Percentiles rank a stretch among this genome's conserved stretches.
These are phyloP conservation scores for Pterocles orientalis DNA, from an alignment of 2,113 vertebrate species.

Conservation along the genomic window DNA sequence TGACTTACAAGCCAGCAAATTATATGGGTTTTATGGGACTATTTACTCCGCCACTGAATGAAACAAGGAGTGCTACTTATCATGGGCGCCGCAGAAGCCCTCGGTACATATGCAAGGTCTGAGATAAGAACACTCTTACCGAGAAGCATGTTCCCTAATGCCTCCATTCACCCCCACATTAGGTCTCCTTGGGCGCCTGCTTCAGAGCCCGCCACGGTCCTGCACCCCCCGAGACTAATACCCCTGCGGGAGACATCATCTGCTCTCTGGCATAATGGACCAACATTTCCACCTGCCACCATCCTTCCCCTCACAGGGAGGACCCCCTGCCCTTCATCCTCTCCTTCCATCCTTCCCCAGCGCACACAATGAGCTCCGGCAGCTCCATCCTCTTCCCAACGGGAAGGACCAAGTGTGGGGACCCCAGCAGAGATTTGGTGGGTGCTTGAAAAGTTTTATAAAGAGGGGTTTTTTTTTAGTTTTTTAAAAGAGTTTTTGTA, in stretches of 20 bases:
- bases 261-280: conserved; percentile 14
- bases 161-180: conserved; percentile 47
- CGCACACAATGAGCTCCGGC: not conserved
- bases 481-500: too few species aligned
- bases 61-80: conserved; percentile 49
- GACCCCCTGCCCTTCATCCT: not conserved
- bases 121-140: conserved; percentile 39
- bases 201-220: conserved; percentile 2
- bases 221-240: conserved; percentile 27
- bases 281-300: not conserved
- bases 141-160: conserved; percentile 37
- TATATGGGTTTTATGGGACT: conserved; percentile 68
- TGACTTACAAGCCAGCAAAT: conserved; percentile 71
- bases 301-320: not conserved
- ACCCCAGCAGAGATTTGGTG: too few species aligned
- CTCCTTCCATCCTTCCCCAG: not conserved
- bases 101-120: conserved; percentile 30
- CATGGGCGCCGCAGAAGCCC: conserved; percentile 10
- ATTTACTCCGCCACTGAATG: conserved; percentile 56
- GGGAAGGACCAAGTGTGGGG: not conserved
- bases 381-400: not conserved
- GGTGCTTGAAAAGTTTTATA: too few species aligned
- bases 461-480: too few species aligned
- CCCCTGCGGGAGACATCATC: conserved; percentile 38
- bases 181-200: conserved; percentile 30